Evolutionary conservation across 2,888 invertebrate species (phyloP).

Genomic region (Helicoverpa assulta): DNA sequence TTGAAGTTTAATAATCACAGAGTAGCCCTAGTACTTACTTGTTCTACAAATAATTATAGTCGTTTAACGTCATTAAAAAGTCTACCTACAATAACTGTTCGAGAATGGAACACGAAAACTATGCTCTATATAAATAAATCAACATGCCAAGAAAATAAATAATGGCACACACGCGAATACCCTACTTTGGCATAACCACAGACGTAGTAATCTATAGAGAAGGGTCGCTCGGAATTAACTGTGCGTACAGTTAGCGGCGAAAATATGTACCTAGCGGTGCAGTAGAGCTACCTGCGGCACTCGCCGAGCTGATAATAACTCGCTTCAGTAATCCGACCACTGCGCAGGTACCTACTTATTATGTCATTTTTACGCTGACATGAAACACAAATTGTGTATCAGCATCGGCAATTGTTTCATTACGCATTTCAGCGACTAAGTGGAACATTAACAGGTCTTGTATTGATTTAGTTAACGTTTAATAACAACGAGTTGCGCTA

Average conservation of each 20-base stretch:
- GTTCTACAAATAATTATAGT: conserved; percentile 29
- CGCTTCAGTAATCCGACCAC: conserved; percentile 43
- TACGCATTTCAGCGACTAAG: conserved; percentile 18
- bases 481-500: conserved; percentile 11
- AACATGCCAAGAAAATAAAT: conserved; percentile 59
- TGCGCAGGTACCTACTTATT: conserved; percentile 45
- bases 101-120: conserved; percentile 49
- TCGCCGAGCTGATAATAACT: conserved; percentile 37
- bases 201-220: conserved; percentile 58
- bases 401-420: conserved; percentile 37
- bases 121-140: conserved; percentile 54
- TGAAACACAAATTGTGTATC: conserved; percentile 40
- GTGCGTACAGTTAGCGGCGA: conserved; percentile 50
- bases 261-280: conserved; percentile 37
- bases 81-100: conserved; percentile 26
- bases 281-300: conserved; percentile 39
- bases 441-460: conserved; percentile 3
- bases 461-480: conserved; percentile 38
- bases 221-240: conserved; percentile 43
- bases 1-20: conserved; percentile 13
- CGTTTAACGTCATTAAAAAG: conserved; percentile 33
- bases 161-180: conserved; percentile 56
- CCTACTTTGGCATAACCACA: conserved; percentile 43
- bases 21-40: neutral
- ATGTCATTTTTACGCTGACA: conserved; percentile 47